phyloP scores from a whole-genome alignment of 2,888 invertebrate genomes.

The Iselma pallidipennis region DNA sequence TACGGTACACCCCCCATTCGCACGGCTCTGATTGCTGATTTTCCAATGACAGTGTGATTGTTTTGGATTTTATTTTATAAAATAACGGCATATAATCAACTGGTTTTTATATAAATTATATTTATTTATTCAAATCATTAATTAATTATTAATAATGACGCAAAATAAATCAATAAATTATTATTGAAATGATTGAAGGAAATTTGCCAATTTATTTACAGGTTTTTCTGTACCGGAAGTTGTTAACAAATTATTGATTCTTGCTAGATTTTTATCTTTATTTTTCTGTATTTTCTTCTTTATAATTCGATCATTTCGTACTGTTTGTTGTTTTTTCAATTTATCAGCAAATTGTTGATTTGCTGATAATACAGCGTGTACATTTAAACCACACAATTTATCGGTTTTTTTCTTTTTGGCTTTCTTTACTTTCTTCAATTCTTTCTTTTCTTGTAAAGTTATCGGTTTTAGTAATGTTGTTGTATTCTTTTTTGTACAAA shows the following conservation, averaged over 20 bases:
- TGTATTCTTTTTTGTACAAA: slow-evolving; percentile 37
- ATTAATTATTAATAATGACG: too few relatives aligned
- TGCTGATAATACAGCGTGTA: slow-evolving; percentile 28
- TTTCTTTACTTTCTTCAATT: slow-evolving; percentile 18
- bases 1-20: too few relatives aligned
- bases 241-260: slow-evolving; percentile 22
- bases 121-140: slow-evolving; percentile 14
- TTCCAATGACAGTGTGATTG: slow-evolving; percentile 33
- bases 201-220: slow-evolving; percentile 6
- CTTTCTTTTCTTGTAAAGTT: background rate
- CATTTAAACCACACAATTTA: slow-evolving; percentile 54
- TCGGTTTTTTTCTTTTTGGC: slow-evolving; percentile 53
- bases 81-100: slow-evolving; percentile 25
- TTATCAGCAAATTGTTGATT: background rate
- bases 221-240: slow-evolving; percentile 14
- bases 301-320: slow-evolving; percentile 10
- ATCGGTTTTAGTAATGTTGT: slow-evolving; percentile 27
- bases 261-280: slow-evolving; percentile 22
- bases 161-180: background rate
- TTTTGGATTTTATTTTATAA: slow-evolving; percentile 33
- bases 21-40: slow-evolving; percentile 14
- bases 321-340: background rate
- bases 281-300: slow-evolving; percentile 21
- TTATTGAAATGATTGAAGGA: slow-evolving; percentile 10
- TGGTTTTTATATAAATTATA: slow-evolving; percentile 15